Evolutionary conservation across 2,888 invertebrate species (phyloP).

Genomic region (Deilephila porcellus): DNA sequence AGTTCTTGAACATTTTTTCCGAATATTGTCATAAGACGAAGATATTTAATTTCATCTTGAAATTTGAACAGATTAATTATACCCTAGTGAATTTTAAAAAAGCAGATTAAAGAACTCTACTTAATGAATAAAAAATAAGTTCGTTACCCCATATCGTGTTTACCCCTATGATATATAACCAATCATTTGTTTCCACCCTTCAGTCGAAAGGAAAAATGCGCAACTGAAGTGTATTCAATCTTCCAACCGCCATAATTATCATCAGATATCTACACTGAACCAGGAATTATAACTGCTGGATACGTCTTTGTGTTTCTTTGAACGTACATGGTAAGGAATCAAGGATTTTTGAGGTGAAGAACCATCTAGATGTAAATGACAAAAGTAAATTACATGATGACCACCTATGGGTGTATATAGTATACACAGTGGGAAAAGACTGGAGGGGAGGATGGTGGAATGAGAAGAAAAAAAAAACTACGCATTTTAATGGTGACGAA

Average conservation of each 20-base stretch:
- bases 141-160: constrained; percentile 18
- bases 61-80: background rate
- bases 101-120: background rate
- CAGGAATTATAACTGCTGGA: constrained; percentile 47
- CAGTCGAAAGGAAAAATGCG: constrained; percentile 43
- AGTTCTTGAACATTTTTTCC: too few relatives aligned
- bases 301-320: constrained; percentile 26
- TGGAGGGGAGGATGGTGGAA: too few relatives aligned
- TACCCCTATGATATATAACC: constrained; percentile 27
- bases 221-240: constrained; percentile 73
- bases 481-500: too few relatives aligned
- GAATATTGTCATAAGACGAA: too few relatives aligned
- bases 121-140: constrained; percentile 20
- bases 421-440: too few relatives aligned
- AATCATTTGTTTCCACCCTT: constrained; percentile 35
- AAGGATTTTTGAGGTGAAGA: too few relatives aligned
- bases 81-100: background rate
- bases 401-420: too few relatives aligned
- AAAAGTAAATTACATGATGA: too few relatives aligned
- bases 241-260: constrained; percentile 78
- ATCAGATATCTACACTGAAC: constrained; percentile 66
- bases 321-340: constrained; percentile 27
- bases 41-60: background rate
- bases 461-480: too few relatives aligned
- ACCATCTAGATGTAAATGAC: too few relatives aligned